Conservation (phyloP, 2,113 vertebrate species). For the Prietella phreatophila region DNA sequence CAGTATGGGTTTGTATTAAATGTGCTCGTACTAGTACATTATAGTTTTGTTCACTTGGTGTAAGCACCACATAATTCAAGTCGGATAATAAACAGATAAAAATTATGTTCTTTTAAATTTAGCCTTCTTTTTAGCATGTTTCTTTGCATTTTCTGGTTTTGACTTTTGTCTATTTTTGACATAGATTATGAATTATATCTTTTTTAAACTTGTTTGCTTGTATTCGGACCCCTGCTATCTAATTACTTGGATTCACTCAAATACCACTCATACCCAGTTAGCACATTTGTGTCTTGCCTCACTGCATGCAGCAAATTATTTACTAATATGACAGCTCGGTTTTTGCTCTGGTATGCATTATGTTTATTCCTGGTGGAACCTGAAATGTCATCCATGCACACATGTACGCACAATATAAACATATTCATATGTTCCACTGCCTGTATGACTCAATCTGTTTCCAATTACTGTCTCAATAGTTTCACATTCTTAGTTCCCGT, state of each 20-base stretch:
- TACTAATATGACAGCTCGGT: not conserved
- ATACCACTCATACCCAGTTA: not conserved
- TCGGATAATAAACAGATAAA: not conserved
- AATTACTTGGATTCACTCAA: not conserved
- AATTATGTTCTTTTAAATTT: not conserved
- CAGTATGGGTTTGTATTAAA: too few relatives aligned
- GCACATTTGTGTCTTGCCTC: not conserved
- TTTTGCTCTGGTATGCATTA: not conserved
- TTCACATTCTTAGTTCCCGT: not conserved
- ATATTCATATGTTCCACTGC: not conserved
- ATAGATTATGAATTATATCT: not conserved
- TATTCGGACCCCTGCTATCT: not conserved
- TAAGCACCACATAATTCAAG: not conserved
- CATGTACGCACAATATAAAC: not conserved
- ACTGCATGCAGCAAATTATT: not conserved
- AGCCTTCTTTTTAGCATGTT: not conserved
- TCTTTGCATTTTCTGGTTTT: not conserved
- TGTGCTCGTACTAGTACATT: too few relatives aligned
- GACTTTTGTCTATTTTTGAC: not conserved
- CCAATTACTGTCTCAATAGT: not conserved
- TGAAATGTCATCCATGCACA: not conserved
- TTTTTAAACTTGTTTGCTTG: not conserved
- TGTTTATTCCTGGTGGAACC: not conserved
- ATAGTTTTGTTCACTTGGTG: too few relatives aligned
- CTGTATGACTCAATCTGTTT: not conserved